These are phyloP conservation scores for Drosophila insularis DNA, from an alignment of 1,140 invertebrate species.

Conservation along the genomic window DNA sequence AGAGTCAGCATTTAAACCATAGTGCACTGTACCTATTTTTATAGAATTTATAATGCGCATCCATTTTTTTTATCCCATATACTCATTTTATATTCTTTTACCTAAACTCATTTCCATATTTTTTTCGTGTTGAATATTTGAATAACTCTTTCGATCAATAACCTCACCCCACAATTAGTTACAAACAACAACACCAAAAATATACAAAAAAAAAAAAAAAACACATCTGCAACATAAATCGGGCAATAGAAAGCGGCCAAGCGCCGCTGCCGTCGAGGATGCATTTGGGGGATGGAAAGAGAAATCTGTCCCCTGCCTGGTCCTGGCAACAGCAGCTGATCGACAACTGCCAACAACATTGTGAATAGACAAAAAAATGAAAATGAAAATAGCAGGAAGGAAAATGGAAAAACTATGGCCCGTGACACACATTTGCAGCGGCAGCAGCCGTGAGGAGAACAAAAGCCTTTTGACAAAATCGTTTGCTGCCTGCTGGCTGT, in stretches of 20 bases:
- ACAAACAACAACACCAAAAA: not conserved
- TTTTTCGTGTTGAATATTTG: not conserved
- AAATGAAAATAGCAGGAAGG: not conserved
- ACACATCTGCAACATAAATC: constrained; percentile 4
- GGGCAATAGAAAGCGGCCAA: not conserved
- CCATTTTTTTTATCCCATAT: not conserved
- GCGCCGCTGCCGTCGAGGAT: not conserved
- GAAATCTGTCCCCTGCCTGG: constrained; percentile 37
- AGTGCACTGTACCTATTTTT: not conserved
- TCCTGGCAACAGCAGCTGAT: constrained; percentile 69
- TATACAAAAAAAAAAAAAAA: not conserved
- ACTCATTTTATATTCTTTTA: not conserved
- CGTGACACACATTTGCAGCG: constrained; percentile 69
- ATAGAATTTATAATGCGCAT: not conserved
- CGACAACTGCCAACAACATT: constrained; percentile 31
- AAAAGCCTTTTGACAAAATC: constrained; percentile 35
- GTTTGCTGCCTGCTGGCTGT: constrained; percentile 11
- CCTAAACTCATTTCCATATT: not conserved
- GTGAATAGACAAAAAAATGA: constrained; percentile 41
- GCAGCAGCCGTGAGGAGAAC: constrained; percentile 23
- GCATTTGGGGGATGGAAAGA: constrained; percentile 25
- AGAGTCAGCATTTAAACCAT: too few relatives aligned
- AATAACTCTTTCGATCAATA: constrained; percentile 9
- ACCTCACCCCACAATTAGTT: constrained; percentile 2
- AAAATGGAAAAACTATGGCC: constrained; percentile 39